phyloP scores from a whole-genome alignment of 2,113 vertebrate genomes.

The Camarhynchus parvulus region DNA sequence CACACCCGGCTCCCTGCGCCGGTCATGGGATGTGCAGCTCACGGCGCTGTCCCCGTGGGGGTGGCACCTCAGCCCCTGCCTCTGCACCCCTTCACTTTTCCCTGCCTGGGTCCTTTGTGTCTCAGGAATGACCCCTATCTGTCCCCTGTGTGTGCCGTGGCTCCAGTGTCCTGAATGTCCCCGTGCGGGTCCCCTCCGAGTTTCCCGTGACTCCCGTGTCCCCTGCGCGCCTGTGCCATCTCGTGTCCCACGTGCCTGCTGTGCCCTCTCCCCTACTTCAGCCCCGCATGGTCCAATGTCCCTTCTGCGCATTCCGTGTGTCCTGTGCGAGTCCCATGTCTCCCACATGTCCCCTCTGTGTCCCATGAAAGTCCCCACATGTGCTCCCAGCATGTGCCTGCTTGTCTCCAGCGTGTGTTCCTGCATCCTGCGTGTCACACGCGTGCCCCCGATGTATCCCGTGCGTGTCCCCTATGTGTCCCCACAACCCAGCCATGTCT shows the following conservation, averaged over 20 bases:
- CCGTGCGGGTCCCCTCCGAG: background rate
- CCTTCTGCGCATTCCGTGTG: rapidly evolving
- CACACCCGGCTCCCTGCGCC: rapidly evolving
- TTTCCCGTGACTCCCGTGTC: background rate
- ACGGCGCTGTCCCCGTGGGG: rapidly evolving
- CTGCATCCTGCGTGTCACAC: background rate
- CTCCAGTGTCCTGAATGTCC: background rate
- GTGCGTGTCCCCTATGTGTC: background rate
- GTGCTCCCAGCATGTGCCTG: background rate
- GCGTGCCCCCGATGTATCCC: background rate
- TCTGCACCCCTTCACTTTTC: background rate
- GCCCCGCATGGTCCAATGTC: rapidly evolving
- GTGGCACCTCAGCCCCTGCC: background rate
- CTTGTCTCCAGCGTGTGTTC: background rate
- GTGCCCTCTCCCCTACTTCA: background rate
- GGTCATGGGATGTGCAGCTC: rapidly evolving
- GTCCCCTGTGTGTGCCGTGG: background rate
- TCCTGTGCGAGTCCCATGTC: background rate
- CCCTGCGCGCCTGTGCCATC: background rate
- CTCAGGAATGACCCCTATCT: background rate
- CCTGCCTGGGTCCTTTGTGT: background rate
- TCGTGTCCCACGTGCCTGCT: background rate
- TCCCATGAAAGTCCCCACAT: background rate
- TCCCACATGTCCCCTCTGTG: background rate
- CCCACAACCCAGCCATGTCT: background rate